A percentile compares a stretch with the other conserved stretches of the same genome.
These are phyloP conservation scores for Takifugu ocellatus DNA, from an alignment of 2,797 vertebrate genomes.

Conservation along the genomic window DNA sequence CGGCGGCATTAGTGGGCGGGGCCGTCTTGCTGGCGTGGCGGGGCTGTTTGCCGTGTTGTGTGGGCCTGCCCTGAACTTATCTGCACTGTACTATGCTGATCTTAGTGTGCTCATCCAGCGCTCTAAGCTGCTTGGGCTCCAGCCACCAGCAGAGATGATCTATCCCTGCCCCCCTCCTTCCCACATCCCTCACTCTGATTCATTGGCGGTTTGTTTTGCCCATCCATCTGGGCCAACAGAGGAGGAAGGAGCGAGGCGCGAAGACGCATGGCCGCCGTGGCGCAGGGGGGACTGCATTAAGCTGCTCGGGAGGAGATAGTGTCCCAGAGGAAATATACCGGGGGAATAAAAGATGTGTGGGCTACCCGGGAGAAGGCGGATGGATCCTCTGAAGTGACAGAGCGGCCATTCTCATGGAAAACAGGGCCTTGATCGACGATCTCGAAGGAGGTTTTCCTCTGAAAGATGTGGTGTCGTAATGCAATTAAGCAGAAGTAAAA, in stretches of 20 bases:
- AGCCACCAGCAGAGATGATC: constrained; percentile 73
- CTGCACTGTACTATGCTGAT: constrained; percentile 67
- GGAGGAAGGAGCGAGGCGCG: constrained; percentile 54
- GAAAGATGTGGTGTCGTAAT: constrained; percentile 5
- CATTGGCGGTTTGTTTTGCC: constrained; percentile 71
- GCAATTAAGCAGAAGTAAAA: constrained; percentile 2
- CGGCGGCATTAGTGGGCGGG: constrained; percentile 20
- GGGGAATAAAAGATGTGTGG: constrained; percentile 20
- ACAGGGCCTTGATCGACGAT: constrained; percentile 43
- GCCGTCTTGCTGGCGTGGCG: constrained; percentile 26
- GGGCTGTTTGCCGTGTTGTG: constrained; percentile 60
- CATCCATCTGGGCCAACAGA: constrained; percentile 69
- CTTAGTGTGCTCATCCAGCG: constrained; percentile 66
- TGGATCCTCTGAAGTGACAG: constrained; percentile 56
- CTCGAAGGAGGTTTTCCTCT: constrained; percentile 8
- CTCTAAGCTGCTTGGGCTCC: constrained; percentile 70
- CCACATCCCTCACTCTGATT: constrained; percentile 73
- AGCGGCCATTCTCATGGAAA: constrained; percentile 49
- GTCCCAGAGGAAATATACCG: constrained; percentile 42
- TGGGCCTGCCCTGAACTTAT: constrained; percentile 62
- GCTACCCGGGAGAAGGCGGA: constrained; percentile 43
- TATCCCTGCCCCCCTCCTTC: constrained; percentile 63
- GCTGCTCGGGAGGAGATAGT: constrained; percentile 52
- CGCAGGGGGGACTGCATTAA: constrained; percentile 51
- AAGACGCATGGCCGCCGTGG: constrained; percentile 66